Percentiles rank a stretch among this genome's conserved stretches.
phyloP scores from a whole-genome alignment of 2,113 vertebrate species.

The Xiphophorus couchianus region DNA sequence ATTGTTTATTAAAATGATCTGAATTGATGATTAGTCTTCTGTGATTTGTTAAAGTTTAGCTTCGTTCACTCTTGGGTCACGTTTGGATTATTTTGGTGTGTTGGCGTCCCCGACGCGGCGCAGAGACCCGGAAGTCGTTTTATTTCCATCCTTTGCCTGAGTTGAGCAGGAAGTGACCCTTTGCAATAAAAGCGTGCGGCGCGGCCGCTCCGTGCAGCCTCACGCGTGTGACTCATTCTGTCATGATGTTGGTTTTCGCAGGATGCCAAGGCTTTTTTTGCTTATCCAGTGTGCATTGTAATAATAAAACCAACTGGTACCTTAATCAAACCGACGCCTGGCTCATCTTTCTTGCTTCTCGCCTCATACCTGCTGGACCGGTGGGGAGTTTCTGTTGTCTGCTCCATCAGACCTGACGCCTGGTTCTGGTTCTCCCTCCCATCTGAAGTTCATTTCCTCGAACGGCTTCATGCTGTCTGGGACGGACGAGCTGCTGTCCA shows the following conservation, averaged over 20 bases:
- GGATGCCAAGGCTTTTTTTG: conserved; percentile 71
- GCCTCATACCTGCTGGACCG: background rate
- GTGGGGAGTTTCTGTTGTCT: background rate
- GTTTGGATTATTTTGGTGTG: conserved; percentile 66
- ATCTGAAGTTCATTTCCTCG: conserved; percentile 17
- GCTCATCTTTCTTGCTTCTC: conserved; percentile 12
- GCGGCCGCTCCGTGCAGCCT: conserved; percentile 49
- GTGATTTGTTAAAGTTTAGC: conserved; percentile 86
- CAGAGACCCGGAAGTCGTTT: conserved; percentile 28
- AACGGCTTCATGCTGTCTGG: conserved; percentile 20
- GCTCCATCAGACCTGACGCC: conserved; percentile 6
- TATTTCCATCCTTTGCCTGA: conserved; percentile 57
- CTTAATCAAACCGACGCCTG: conserved; percentile 20
- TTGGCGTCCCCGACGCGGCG: conserved; percentile 58
- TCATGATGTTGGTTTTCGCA: conserved; percentile 46
- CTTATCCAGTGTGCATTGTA: conserved; percentile 73
- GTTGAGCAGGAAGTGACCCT: conserved; percentile 76
- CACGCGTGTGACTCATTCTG: conserved; percentile 22
- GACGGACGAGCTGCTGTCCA: background rate
- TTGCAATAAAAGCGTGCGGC: conserved; percentile 86
- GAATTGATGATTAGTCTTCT: conserved; percentile 82
- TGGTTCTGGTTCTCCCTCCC: background rate
- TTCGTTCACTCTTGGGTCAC: conserved; percentile 75
- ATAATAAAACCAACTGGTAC: conserved; percentile 75
- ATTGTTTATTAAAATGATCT: conserved; percentile 83